Conservation (phyloP, 2,888 invertebrate species). For the Phyllotreta striolata region DNA sequence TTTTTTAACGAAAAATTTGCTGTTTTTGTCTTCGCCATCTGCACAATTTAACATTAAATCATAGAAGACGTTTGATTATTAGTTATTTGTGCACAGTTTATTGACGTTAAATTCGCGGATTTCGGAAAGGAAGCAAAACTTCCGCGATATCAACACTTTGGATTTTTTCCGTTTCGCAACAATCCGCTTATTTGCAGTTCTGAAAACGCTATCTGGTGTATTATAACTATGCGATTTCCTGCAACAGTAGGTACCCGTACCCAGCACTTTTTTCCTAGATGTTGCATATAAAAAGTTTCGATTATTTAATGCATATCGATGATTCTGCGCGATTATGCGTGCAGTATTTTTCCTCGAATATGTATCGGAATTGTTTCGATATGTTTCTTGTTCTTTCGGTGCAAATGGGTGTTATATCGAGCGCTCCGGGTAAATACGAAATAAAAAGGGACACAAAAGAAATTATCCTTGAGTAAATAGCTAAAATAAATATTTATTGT, state of each 20-base stretch:
- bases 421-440: slow-evolving; percentile 18
- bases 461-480: slow-evolving; percentile 23
- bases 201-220: slow-evolving; percentile 31
- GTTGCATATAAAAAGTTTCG: slow-evolving; percentile 31
- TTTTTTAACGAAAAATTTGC: too few relatives aligned
- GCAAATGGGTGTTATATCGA: slow-evolving; percentile 2
- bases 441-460: slow-evolving; percentile 23
- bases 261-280: slow-evolving; percentile 33
- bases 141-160: slow-evolving; percentile 38
- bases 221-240: neutral
- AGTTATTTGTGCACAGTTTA: slow-evolving; percentile 34
- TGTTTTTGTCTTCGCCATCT: too few relatives aligned
- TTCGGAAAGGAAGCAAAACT: slow-evolving; percentile 44
- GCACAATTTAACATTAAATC: slow-evolving; percentile 5
- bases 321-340: too few relatives aligned
- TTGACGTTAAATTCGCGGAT: slow-evolving; percentile 45
- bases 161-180: slow-evolving; percentile 34
- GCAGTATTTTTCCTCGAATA: neutral
- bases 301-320: slow-evolving; percentile 31
- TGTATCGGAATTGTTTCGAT: too few relatives aligned
- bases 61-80: slow-evolving; percentile 26
- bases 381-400: slow-evolving; percentile 15
- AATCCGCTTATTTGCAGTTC: slow-evolving; percentile 34
- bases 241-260: slow-evolving; percentile 29
- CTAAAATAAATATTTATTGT: slow-evolving; percentile 21